Evolutionary conservation across 1,140 invertebrate species (phyloP).

Genomic region (Steinernema feltiae): DNA sequence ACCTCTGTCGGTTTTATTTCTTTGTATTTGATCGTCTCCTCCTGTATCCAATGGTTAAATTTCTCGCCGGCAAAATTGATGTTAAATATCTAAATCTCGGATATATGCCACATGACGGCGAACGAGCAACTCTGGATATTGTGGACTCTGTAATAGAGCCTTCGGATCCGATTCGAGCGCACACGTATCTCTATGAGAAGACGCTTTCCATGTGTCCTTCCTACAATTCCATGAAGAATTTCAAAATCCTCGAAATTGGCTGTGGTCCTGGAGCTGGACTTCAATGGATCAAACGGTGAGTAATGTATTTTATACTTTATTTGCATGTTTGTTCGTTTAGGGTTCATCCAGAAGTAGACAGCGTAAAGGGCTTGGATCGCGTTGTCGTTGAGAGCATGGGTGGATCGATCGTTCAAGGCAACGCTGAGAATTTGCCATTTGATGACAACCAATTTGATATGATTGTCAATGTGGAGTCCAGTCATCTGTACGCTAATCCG

Average conservation of each 20-base stretch:
- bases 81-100: neutral
- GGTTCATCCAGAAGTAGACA: neutral
- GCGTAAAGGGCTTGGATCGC: neutral
- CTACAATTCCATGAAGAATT: neutral
- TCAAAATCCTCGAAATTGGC: neutral
- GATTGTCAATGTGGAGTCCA: neutral
- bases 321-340: neutral
- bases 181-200: slow-evolving; percentile 5
- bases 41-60: neutral
- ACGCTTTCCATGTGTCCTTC: neutral
- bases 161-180: neutral
- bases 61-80: neutral
- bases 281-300: neutral
- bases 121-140: neutral
- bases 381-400: neutral
- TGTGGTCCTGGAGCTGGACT: neutral
- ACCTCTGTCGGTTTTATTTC: neutral
- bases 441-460: neutral
- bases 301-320: neutral
- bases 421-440: neutral
- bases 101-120: neutral
- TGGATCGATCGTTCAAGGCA: neutral
- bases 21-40: neutral
- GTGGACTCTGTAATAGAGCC: neutral
- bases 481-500: neutral